Conservation (phyloP, 2,113 vertebrate species). For the Neodon shergylaensis region DNA sequence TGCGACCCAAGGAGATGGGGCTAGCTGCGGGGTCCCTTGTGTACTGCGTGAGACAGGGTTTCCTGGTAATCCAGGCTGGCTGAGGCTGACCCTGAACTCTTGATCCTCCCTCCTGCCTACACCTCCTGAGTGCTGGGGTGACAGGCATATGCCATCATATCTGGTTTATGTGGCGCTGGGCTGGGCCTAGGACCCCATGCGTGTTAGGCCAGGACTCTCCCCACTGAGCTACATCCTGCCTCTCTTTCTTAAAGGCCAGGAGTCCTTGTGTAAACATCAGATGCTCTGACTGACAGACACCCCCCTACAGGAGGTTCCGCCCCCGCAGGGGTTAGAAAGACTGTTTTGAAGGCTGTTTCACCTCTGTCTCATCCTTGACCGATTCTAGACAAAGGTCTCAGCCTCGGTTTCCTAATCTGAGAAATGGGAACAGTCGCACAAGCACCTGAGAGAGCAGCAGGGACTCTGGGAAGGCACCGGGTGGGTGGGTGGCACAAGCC, state of each 20-base stretch:
- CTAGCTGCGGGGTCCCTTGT: not conserved
- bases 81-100: not conserved
- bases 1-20: no score
- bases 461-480: not conserved
- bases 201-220: rapidly evolving
- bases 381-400: not conserved
- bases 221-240: not conserved
- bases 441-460: not conserved
- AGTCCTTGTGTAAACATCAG: not conserved
- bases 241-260: not conserved
- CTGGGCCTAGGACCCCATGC: not conserved
- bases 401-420: no score
- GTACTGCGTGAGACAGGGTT: not conserved
- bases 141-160: not conserved
- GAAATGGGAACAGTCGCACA: not conserved
- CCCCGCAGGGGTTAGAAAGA: no score
- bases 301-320: no score
- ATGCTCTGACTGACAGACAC: not conserved
- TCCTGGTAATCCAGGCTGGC: not conserved
- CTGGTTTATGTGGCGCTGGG: not conserved
- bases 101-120: no score
- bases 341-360: not conserved
- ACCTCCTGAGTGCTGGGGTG: not conserved
- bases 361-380: not conserved
- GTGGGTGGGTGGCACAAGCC: not conserved